phyloP scores from a whole-genome alignment of 2,888 invertebrate species.

The Rugalucina vietnamica region DNA sequence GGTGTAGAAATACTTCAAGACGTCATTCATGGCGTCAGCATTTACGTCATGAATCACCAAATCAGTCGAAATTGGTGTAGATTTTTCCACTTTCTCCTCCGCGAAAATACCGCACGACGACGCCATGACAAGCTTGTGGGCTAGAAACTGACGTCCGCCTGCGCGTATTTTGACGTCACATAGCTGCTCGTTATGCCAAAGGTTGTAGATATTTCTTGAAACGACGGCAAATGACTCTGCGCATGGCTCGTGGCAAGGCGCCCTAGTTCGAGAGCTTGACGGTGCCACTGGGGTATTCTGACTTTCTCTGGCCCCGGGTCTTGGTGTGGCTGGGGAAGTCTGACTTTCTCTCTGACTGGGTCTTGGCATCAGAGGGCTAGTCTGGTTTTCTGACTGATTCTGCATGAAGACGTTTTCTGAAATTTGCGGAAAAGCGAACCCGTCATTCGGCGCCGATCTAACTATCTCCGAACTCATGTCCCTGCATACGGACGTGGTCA shows the following conservation, averaged over 20 bases:
- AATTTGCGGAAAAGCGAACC: too few species aligned
- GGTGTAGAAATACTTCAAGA: constrained; percentile 74
- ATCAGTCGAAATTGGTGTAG: constrained; percentile 45
- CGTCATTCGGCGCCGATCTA: too few species aligned
- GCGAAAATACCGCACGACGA: constrained; percentile 71
- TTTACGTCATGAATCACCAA: constrained; percentile 62
- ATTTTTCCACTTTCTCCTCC: constrained; percentile 47
- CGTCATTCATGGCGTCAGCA: constrained; percentile 60
- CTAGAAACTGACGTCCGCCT: constrained; percentile 58
- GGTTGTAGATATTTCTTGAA: constrained; percentile 59
- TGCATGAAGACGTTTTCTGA: too few species aligned
- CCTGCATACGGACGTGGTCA: too few species aligned
- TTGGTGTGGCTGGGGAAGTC: constrained; percentile 23
- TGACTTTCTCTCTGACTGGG: constrained; percentile 18
- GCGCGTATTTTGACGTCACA: constrained; percentile 69
- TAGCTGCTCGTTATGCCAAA: constrained; percentile 67
- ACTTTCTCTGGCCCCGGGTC: constrained; percentile 10
- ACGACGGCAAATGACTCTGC: background rate
- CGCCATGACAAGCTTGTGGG: constrained; percentile 76
- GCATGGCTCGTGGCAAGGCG: background rate
- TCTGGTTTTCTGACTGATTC: constrained; percentile 20
- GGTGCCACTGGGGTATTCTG: constrained; percentile 22
- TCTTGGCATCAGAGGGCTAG: constrained; percentile 26
- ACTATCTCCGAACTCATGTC: too few species aligned
- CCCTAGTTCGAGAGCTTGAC: background rate